Percentiles rank a stretch among this genome's conserved stretches.
phyloP scores from a whole-genome alignment of 2,797 vertebrate genomes.

The Novumbra hubbsi region DNA sequence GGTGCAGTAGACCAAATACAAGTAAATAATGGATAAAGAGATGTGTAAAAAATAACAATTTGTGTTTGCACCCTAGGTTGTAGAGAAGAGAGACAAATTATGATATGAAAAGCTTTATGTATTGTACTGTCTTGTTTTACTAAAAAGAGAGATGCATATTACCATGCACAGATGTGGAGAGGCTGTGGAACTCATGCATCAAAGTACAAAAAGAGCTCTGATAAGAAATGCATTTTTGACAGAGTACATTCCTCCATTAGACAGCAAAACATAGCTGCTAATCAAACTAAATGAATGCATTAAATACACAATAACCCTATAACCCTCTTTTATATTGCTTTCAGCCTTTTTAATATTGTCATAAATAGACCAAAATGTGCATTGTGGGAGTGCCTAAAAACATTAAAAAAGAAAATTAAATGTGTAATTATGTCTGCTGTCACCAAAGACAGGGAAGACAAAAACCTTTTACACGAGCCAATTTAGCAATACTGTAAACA shows the following conservation, averaged over 20 bases:
- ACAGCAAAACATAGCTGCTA: not conserved
- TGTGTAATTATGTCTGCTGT: not conserved
- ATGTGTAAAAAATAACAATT: constrained; percentile 19
- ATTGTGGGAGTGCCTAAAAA: not conserved
- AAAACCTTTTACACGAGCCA: not conserved
- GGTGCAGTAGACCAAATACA: constrained; percentile 11
- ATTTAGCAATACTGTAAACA: not conserved
- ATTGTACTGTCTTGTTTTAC: constrained; percentile 3
- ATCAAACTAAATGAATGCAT: not conserved
- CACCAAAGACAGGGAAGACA: not conserved
- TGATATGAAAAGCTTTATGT: constrained; percentile 8
- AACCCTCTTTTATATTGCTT: not conserved
- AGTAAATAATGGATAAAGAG: constrained; percentile 51
- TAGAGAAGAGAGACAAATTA: constrained; percentile 14
- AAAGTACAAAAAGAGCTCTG: not conserved
- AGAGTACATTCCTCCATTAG: not conserved
- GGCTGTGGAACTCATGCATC: not conserved
- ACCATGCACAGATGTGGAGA: not conserved
- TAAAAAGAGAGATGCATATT: not conserved
- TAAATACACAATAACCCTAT: not conserved
- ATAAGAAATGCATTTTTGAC: constrained; percentile 28
- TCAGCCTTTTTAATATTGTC: not conserved
- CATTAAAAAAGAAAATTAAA: not conserved
- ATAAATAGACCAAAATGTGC: not conserved
- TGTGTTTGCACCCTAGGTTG: not conserved